phyloP scores from a whole-genome alignment of 2,113 vertebrate genomes.

The Paradisaea rubra region DNA sequence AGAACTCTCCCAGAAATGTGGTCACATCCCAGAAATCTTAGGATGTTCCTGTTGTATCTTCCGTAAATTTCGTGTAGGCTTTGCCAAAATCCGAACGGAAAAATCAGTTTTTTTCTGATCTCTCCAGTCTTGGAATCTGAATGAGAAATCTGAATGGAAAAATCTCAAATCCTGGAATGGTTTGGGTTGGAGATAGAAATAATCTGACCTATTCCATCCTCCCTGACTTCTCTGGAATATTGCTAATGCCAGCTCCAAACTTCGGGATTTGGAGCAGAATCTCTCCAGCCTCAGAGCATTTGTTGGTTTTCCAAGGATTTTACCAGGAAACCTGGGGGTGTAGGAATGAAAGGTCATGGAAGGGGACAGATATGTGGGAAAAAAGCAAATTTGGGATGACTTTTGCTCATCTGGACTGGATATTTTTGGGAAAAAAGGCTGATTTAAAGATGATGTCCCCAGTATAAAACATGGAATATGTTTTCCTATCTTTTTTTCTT shows the following conservation, averaged over 20 bases:
- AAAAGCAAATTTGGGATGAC: not conserved
- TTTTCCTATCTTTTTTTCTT: not conserved
- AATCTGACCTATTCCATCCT: not conserved
- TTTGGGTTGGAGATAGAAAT: not conserved
- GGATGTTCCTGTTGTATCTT: fast-evolving
- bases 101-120: fast-evolving
- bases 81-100: not conserved
- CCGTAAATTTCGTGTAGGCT: fast-evolving
- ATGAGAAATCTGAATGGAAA: not conserved
- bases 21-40: not conserved
- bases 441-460: not conserved
- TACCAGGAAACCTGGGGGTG: fast-evolving
- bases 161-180: not conserved
- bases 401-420: not conserved
- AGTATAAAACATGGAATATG: not conserved
- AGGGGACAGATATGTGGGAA: not conserved
- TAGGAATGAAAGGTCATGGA: not conserved
- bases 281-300: not conserved
- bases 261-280: not conserved
- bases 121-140: fast-evolving
- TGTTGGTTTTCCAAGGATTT: not conserved
- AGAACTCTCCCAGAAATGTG: not conserved
- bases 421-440: not conserved
- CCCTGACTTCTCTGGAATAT: not conserved
- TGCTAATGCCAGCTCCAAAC: too few species aligned